Percentiles rank a stretch among this genome's conserved stretches.
Evolutionary conservation across 2,888 invertebrate genomes (phyloP).

Genomic region (Drosophila parthenogenetica): DNA sequence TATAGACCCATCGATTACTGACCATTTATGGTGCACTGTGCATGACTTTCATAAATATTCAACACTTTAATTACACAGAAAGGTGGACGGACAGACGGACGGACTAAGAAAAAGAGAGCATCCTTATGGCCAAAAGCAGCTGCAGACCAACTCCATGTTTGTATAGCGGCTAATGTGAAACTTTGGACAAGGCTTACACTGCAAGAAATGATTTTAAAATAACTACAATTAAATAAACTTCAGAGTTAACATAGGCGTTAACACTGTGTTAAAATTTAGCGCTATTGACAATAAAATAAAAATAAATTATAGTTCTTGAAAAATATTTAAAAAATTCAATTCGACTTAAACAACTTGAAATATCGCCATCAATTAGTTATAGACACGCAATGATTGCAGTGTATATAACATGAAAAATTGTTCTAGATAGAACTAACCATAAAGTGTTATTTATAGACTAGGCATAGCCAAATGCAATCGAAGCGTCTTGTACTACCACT

Average conservation of each 20-base stretch:
- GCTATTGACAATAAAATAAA: too few species aligned
- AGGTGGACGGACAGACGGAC: not conserved
- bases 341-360: not conserved
- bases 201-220: too few species aligned
- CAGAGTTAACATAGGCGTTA: too few species aligned
- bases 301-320: too few species aligned
- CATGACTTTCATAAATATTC: constrained; percentile 75
- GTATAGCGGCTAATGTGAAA: not conserved
- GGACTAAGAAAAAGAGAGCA: not conserved
- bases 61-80: constrained; percentile 68
- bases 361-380: constrained; percentile 36
- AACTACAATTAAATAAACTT: too few species aligned
- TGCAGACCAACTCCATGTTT: not conserved
- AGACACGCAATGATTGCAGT: constrained; percentile 21
- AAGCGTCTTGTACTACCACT: constrained; percentile 5
- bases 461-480: constrained; percentile 34
- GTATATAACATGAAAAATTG: constrained; percentile 43
- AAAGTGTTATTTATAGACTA: constrained; percentile 4
- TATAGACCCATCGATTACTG: constrained; percentile 44
- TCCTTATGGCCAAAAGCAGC: constrained; percentile 15
- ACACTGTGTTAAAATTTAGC: not conserved
- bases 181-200: too few species aligned
- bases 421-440: not conserved
- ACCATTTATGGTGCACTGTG: constrained; percentile 51
- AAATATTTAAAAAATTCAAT: too few species aligned